Base-by-base conservation (phyloP, 2,888 invertebrate genomes). In the Masnerella sp. region DNA sequence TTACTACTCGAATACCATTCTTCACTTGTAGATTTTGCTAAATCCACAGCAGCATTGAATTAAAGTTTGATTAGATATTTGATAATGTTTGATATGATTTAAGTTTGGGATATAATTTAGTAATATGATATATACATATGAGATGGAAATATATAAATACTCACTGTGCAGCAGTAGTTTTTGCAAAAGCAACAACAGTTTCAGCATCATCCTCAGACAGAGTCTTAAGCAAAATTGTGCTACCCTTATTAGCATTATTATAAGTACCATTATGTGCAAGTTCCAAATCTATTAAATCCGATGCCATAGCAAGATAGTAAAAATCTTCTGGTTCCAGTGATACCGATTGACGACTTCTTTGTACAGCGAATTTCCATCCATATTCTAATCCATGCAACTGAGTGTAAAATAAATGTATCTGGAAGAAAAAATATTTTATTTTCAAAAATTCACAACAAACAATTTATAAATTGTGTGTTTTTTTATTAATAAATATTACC, bases 331-430 rank as follows among this genome's bases (percentile, higher is more conserved):
- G 88, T 38, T 91, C 90, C 59, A 91, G 88, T 34, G 91, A 90
- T 15, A 90, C 90, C 58, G 91, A 90, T 45, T 90, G 90, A 77
- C 90, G 89, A 79, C 91, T 92, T 40, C 93, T 90, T 62, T 90
- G 90, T 0, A 93, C 91, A 0, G 93, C 93, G 62, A 91, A 91
- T 75, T 90, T 90, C 90, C 93, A 96, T 2, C 96, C 96, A 54
- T 91, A 92, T 79, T 90, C 91, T 54, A 96, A 88, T 0, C 96
- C 96, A 81, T 92, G 91, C 69, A 96, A 88, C 89, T 96, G 96
- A 15, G 90, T 90, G 83, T 95, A 92, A 82, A 93, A 92, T 52
- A 96, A 86, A 51, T 91, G 91, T 45, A 96, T 92, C 92, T 92
- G 81, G 2, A 18, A 34, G 5, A 32, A 15, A 25, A 7, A 81